These are phyloP conservation scores for Oeneis ivallda DNA, from an alignment of 2,888 invertebrate genomes.

Conservation along the genomic window DNA sequence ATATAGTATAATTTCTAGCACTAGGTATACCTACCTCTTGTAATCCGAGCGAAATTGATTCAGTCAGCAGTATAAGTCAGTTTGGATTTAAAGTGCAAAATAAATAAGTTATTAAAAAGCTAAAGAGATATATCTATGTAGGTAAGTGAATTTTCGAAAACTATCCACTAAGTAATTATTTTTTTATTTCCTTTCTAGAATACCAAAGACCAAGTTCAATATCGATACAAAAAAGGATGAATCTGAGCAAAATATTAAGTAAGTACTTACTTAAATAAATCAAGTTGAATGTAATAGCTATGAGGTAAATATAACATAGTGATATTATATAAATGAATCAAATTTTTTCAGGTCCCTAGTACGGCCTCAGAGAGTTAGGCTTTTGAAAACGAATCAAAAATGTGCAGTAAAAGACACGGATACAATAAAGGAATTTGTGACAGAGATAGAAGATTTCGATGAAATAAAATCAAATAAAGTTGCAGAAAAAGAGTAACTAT, in stretches of 20 bases:
- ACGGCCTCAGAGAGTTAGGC: conserved; percentile 51
- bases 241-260: conserved; percentile 45
- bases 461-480: conserved; percentile 28
- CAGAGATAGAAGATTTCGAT: conserved; percentile 58
- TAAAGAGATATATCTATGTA: too few species aligned
- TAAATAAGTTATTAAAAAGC: too few species aligned
- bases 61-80: too few species aligned
- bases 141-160: too few species aligned
- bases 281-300: neutral
- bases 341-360: conserved; percentile 40
- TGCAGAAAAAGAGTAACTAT: conserved; percentile 14
- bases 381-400: conserved; percentile 48
- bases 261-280: conserved; percentile 8
- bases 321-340: neutral
- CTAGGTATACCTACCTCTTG: too few species aligned
- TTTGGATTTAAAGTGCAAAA: too few species aligned
- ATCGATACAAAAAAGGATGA: conserved; percentile 54
- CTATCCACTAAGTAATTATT: neutral
- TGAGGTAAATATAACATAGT: too few species aligned
- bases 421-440: conserved; percentile 49
- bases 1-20: too few species aligned
- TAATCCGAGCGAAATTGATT: too few species aligned
- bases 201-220: conserved; percentile 49
- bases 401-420: conserved; percentile 35
- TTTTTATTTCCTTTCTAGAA: conserved; percentile 44